Conservation (phyloP, 2,888 invertebrate genomes). For the Chloroclysta siterata region DNA sequence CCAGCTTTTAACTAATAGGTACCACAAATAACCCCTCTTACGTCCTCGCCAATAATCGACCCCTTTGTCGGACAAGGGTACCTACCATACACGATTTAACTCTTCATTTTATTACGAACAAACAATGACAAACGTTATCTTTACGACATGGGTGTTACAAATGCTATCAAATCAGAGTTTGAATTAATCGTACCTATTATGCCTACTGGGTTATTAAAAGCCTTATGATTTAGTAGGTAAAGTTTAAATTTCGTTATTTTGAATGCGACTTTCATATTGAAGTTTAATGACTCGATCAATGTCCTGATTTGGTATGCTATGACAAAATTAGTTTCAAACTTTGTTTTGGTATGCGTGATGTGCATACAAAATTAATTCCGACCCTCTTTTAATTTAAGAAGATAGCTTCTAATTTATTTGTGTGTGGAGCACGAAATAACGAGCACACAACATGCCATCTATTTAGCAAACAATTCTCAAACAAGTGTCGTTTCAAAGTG, state of each 20-base stretch:
- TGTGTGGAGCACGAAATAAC: conserved; percentile 12
- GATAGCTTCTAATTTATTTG: conserved; percentile 26
- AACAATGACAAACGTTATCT: conserved; percentile 44
- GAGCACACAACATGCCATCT: conserved; percentile 18
- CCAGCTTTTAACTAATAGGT: neutral
- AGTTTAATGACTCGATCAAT: conserved; percentile 36
- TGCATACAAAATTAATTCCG: conserved; percentile 29
- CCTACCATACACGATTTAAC: conserved; percentile 28
- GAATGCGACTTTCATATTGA: conserved; percentile 23
- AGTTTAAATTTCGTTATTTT: conserved; percentile 10
- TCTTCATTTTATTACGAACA: conserved; percentile 38
- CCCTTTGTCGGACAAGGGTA: conserved; percentile 26
- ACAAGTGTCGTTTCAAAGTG: conserved; percentile 16
- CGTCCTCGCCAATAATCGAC: conserved; percentile 25
- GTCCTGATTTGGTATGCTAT: conserved; percentile 40
- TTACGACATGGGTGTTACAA: conserved; percentile 41
- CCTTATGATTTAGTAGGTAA: conserved; percentile 6
- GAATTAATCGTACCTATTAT: conserved; percentile 35
- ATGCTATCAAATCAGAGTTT: conserved; percentile 38
- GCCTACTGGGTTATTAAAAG: conserved; percentile 25
- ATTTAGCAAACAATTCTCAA: conserved; percentile 14
- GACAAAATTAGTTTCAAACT: conserved; percentile 30
- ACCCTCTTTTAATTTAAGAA: conserved; percentile 34
- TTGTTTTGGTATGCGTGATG: conserved; percentile 5
- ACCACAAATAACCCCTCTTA: conserved; percentile 22